Evolutionary conservation across 2,888 invertebrate species (phyloP).

Genomic region (Gortyna flavago): DNA sequence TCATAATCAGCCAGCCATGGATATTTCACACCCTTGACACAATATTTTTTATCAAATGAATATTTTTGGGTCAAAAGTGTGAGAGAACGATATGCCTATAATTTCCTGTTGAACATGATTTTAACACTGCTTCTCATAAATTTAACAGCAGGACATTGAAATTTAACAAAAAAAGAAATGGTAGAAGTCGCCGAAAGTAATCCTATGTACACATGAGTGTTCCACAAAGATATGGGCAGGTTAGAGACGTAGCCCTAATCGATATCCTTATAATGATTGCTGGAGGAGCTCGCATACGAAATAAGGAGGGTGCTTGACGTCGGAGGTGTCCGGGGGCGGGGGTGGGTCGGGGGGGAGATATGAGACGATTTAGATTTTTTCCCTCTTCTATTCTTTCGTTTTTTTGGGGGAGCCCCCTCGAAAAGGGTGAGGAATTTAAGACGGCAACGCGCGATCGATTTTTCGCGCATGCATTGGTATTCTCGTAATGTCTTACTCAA

Average conservation of each 20-base stretch:
- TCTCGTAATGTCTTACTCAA: slow-evolving; percentile 90
- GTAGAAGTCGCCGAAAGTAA: slow-evolving; percentile 69
- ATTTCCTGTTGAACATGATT: neutral
- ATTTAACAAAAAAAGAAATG: slow-evolving; percentile 55
- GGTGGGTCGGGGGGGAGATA: slow-evolving; percentile 83
- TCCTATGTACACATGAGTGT: slow-evolving; percentile 85
- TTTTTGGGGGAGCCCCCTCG: slow-evolving; percentile 90
- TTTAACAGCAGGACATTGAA: slow-evolving; percentile 32
- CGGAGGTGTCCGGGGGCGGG: slow-evolving; percentile 86
- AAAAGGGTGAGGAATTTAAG: slow-evolving; percentile 91
- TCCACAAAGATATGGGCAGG: slow-evolving; percentile 88
- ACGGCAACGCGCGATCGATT: slow-evolving; percentile 88
- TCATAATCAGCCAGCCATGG: slow-evolving; percentile 36
- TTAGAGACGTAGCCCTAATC: slow-evolving; percentile 89
- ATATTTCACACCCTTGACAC: slow-evolving; percentile 24
- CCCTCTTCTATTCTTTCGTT: slow-evolving; percentile 90
- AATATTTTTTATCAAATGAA: slow-evolving; percentile 1
- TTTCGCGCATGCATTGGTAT: slow-evolving; percentile 90
- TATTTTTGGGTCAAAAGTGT: slow-evolving; percentile 12
- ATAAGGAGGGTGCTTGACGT: slow-evolving; percentile 89
- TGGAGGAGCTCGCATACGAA: slow-evolving; percentile 90
- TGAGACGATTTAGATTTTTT: slow-evolving; percentile 91
- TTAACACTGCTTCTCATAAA: neutral
- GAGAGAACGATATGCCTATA: neutral
- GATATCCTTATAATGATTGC: slow-evolving; percentile 91